Evolutionary conservation across 2,113 vertebrate genomes (phyloP).

Genomic region (Cyprinodon variegatus): DNA sequence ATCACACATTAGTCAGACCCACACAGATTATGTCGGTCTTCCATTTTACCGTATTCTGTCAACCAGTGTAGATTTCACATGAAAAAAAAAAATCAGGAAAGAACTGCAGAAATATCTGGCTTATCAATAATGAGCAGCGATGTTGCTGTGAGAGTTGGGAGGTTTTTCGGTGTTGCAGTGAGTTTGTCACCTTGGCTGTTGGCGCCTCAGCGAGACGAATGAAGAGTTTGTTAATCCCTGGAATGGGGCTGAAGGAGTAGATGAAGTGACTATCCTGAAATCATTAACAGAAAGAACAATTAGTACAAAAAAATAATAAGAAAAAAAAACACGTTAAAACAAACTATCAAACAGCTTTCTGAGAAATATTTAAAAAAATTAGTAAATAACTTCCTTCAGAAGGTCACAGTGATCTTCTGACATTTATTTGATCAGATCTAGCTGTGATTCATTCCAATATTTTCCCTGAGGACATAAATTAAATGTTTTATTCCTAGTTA

Average conservation of each 20-base stretch:
- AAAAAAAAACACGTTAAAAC: background rate
- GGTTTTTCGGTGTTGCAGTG: background rate
- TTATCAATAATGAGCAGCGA: background rate
- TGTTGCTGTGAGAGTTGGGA: background rate
- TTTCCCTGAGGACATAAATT: background rate
- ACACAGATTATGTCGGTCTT: background rate
- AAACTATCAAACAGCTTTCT: background rate
- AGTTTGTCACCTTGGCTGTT: conserved; percentile 89
- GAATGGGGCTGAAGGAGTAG: conserved; percentile 93
- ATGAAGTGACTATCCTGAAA: conserved; percentile 97
- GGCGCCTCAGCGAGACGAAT: conserved; percentile 89
- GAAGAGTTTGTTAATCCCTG: conserved; percentile 92
- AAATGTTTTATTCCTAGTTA: background rate
- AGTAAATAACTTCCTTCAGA: background rate
- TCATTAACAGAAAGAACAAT: conserved; percentile 14
- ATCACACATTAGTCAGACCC: too few species aligned
- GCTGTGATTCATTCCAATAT: background rate
- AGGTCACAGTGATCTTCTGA: background rate
- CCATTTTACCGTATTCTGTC: background rate
- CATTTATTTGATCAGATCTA: background rate
- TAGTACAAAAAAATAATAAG: background rate
- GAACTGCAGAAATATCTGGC: background rate
- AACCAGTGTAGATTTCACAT: background rate
- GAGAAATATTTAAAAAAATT: background rate
- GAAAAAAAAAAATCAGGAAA: too few species aligned